These are phyloP conservation scores for Physella acuta DNA, from an alignment of 1,140 invertebrate genomes.

Conservation along the genomic window DNA sequence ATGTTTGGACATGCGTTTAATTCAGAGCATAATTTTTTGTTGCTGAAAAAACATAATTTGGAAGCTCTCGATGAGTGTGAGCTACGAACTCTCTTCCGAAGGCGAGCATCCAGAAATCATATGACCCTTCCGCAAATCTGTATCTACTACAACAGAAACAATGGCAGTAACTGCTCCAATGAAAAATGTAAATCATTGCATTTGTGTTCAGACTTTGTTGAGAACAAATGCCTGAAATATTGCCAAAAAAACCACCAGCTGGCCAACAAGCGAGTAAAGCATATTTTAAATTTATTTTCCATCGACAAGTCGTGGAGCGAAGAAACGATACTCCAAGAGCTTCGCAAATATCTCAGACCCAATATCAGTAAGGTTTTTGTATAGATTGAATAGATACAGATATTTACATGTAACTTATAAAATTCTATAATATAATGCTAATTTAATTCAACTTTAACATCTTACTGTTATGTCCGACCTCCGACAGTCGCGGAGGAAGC, in stretches of 20 bases:
- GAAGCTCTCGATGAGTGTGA: neutral
- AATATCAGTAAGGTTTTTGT: no score
- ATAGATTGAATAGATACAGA: no score
- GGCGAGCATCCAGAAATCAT: neutral
- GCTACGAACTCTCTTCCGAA: conserved; percentile 5
- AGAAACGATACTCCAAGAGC: neutral
- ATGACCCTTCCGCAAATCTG: conserved; percentile 14
- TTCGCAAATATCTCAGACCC: no score
- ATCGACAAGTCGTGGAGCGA: neutral
- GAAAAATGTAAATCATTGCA: conserved; percentile 14
- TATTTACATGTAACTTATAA: no score
- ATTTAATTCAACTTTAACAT: no score
- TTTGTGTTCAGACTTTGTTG: conserved; percentile 12
- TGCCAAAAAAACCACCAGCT: conserved; percentile 1
- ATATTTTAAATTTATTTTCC: neutral
- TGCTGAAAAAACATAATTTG: conserved; percentile 4
- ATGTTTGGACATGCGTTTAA: conserved; percentile 8
- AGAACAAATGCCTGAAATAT: neutral
- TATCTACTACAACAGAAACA: conserved; percentile 12
- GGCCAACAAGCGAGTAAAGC: neutral
- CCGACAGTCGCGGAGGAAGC: no score
- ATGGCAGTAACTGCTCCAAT: neutral
- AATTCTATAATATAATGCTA: no score
- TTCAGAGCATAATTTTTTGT: neutral
- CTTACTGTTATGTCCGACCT: no score